phyloP scores from a whole-genome alignment of 2,888 invertebrate genomes.

The Patella ulyssiponensis region DNA sequence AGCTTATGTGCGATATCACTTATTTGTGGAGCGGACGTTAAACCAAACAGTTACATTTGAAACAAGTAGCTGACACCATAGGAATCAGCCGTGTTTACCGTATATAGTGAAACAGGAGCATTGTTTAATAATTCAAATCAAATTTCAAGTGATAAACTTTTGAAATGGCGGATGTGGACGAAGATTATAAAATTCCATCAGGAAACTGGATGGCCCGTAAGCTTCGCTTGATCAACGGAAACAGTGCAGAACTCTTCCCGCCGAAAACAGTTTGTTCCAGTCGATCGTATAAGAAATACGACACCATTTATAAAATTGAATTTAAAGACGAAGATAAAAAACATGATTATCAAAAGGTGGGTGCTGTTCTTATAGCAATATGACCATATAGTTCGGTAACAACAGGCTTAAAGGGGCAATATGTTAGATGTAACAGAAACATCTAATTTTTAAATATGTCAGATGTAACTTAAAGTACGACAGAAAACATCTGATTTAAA shows the following conservation, averaged over 20 bases:
- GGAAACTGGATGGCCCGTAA: constrained; percentile 58
- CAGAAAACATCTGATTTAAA: too few species aligned
- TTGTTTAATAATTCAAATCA: too few species aligned
- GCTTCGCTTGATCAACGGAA: constrained; percentile 53
- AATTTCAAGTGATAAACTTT: not conserved
- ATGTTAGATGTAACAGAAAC: too few species aligned
- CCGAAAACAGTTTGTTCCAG: constrained; percentile 50
- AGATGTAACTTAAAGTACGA: too few species aligned
- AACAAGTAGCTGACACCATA: too few species aligned
- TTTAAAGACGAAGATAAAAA: constrained; percentile 36
- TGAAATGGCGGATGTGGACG: constrained; percentile 17
- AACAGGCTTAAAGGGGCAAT: too few species aligned
- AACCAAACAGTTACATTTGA: too few species aligned
- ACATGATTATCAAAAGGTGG: constrained; percentile 25
- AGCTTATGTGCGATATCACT: too few species aligned
- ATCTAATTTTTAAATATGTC: too few species aligned
- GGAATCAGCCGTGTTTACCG: too few species aligned
- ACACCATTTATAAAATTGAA: constrained; percentile 50
- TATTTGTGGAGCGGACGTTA: too few species aligned
- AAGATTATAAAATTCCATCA: constrained; percentile 36
- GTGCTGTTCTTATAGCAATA: constrained; percentile 14
- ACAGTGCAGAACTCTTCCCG: constrained; percentile 56
- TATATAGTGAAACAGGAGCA: too few species aligned
- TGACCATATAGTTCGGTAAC: not conserved
- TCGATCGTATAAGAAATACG: constrained; percentile 49